A percentile compares a stretch with the other conserved stretches of the same genome.
phyloP scores from a whole-genome alignment of 2,888 invertebrate genomes.

The Sinelater perroti region DNA sequence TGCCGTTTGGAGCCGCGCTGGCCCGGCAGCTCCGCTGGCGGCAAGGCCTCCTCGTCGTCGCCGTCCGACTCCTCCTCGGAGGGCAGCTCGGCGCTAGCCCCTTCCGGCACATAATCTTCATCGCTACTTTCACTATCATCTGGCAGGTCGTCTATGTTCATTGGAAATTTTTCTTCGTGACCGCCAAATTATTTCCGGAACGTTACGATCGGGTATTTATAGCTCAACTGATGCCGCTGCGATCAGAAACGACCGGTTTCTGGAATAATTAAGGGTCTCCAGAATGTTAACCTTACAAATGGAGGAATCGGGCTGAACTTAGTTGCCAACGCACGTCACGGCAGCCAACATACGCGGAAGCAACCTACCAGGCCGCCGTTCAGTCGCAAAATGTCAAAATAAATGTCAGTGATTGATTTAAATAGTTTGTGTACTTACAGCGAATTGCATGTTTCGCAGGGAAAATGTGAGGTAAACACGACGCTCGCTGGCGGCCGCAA shows the following conservation, averaged over 20 bases:
- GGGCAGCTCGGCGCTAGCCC: constrained; percentile 65
- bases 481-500: background rate
- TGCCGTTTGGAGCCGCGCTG: constrained; percentile 48
- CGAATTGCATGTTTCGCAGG: constrained; percentile 12
- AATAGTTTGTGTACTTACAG: constrained; percentile 26
- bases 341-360: too few relatives aligned
- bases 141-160: constrained; percentile 44
- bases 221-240: too few relatives aligned
- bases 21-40: constrained; percentile 62
- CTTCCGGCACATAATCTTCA: constrained; percentile 78
- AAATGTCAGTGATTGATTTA: constrained; percentile 34
- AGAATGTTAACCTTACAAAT: background rate
- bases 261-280: too few relatives aligned
- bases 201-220: too few relatives aligned
- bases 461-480: constrained; percentile 29
- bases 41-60: constrained; percentile 68
- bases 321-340: too few relatives aligned
- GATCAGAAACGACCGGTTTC: too few relatives aligned
- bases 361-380: too few relatives aligned
- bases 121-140: constrained; percentile 77
- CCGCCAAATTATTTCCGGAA: too few relatives aligned
- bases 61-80: constrained; percentile 75
- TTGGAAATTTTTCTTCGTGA: too few relatives aligned
- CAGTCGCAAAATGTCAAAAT: constrained; percentile 38
- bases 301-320: too few relatives aligned